These are phyloP conservation scores for Drosophila persimilis DNA, from an alignment of 1,140 invertebrate species.

Conservation along the genomic window DNA sequence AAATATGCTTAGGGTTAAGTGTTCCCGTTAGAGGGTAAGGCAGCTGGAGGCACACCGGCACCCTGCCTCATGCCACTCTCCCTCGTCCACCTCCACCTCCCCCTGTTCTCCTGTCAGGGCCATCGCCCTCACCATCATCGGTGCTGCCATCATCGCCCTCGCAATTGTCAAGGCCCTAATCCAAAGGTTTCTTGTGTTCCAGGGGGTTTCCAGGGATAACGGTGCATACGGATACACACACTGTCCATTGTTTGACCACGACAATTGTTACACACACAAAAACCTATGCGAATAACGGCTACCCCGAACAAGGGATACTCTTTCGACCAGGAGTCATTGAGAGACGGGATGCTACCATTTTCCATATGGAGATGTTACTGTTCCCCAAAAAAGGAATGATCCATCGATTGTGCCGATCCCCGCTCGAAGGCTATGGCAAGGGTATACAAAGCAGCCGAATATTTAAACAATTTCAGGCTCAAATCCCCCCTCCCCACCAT, in stretches of 20 bases:
- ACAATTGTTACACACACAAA: conserved; percentile 28
- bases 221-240: conserved; percentile 35
- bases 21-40: conserved; percentile 74
- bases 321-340: no score
- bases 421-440: background rate
- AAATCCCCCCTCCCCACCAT: conserved; percentile 11
- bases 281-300: conserved; percentile 9
- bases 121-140: background rate
- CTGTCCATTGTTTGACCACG: conserved; percentile 27
- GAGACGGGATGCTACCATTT: no score
- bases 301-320: background rate
- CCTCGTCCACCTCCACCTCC: conserved; percentile 23
- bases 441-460: background rate
- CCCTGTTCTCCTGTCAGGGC: background rate
- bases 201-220: conserved; percentile 18
- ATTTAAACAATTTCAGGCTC: background rate
- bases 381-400: background rate
- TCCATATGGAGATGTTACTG: no score
- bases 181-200: conserved; percentile 19
- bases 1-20: conserved; percentile 78
- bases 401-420: no score
- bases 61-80: background rate
- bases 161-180: conserved; percentile 49
- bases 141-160: background rate
- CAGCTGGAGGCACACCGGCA: conserved; percentile 19